phyloP scores from a whole-genome alignment of 1,140 invertebrate species.

The Littorina saxatilis region DNA sequence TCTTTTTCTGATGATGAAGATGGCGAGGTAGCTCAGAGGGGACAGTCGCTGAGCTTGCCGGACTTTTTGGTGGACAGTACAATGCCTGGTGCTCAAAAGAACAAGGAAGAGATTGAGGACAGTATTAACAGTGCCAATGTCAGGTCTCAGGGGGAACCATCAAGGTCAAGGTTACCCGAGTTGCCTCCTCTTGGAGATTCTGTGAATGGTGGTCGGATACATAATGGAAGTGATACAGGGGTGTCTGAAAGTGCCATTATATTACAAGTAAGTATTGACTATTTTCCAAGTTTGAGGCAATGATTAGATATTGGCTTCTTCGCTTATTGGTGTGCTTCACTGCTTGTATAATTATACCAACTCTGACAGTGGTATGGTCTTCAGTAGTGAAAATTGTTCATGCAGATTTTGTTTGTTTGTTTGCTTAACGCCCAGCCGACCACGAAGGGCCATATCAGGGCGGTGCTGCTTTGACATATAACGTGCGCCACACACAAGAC shows the following conservation, averaged over 20 bases:
- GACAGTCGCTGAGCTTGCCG: slow-evolving; percentile 51
- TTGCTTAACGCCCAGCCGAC: too few species aligned
- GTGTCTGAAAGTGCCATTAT: not conserved
- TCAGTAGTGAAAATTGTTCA: too few species aligned
- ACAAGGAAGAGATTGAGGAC: not conserved
- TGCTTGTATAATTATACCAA: too few species aligned
- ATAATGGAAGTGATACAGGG: not conserved
- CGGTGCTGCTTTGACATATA: too few species aligned
- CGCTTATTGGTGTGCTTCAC: too few species aligned
- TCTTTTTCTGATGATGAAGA: slow-evolving; percentile 29
- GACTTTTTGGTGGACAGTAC: slow-evolving; percentile 68
- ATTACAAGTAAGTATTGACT: slow-evolving; percentile 1
- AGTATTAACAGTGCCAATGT: too few species aligned
- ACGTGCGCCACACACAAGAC: too few species aligned
- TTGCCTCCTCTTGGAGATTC: slow-evolving; percentile 4
- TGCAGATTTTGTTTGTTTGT: too few species aligned
- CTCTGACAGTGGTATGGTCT: too few species aligned
- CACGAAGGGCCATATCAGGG: too few species aligned
- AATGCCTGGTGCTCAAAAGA: slow-evolving; percentile 14
- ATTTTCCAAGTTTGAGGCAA: too few species aligned
- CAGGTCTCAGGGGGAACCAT: not conserved
- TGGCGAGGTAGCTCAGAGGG: not conserved
- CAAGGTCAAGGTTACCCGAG: not conserved
- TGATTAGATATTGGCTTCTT: too few species aligned
- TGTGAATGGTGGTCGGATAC: not conserved